phyloP scores from a whole-genome alignment of 2,113 vertebrate genomes.

The Caranx ignobilis region DNA sequence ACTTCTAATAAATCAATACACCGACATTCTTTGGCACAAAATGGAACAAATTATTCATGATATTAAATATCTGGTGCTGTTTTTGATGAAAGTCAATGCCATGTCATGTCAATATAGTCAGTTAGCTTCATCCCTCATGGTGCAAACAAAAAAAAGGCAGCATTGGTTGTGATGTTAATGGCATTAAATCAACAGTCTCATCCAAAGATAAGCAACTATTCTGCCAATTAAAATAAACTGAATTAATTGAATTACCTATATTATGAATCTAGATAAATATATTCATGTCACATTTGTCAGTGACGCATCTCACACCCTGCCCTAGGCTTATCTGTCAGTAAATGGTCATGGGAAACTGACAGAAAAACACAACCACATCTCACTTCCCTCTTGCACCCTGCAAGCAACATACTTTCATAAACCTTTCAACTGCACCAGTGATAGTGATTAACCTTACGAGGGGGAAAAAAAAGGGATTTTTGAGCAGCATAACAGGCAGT shows the following conservation, averaged over 20 bases:
- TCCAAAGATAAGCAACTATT: conserved; percentile 14
- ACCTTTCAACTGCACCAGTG: conserved; percentile 31
- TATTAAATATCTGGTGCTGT: too few species aligned
- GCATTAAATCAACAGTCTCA: not conserved
- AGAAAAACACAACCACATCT: conserved; percentile 35
- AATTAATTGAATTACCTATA: not conserved
- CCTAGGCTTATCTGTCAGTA: not conserved
- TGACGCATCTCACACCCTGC: not conserved
- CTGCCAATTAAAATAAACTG: not conserved
- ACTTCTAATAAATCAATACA: too few species aligned
- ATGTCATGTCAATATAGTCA: not conserved
- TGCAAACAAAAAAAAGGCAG: conserved; percentile 5
- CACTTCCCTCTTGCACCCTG: conserved; percentile 45
- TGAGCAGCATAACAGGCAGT: conserved; percentile 46
- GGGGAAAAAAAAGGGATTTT: conserved; percentile 34
- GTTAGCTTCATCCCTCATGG: not conserved
- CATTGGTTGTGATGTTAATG: not conserved
- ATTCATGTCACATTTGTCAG: not conserved
- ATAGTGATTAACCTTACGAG: not conserved
- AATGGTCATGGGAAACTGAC: conserved; percentile 28
- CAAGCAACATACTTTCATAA: conserved; percentile 45
- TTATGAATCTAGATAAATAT: not conserved
- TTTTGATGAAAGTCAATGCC: not conserved
- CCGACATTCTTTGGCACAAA: too few species aligned
- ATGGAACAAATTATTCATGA: too few species aligned